Evolutionary conservation across 1,140 invertebrate species (phyloP).

Genomic region (Planococcus citri): DNA sequence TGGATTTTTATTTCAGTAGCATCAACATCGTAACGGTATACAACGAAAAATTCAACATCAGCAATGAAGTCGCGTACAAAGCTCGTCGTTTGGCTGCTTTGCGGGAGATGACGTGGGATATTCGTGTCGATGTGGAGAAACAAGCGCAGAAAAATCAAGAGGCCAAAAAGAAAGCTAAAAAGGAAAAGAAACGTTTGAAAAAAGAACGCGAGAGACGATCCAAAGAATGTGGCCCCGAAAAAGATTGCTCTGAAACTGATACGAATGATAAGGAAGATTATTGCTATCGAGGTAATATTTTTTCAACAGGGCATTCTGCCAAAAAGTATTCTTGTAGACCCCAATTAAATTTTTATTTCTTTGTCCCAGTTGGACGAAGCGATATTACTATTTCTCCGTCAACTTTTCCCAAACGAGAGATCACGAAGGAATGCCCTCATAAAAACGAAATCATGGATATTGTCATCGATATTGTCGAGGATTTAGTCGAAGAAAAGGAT

Average conservation of each 20-base stretch:
- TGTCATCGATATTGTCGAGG: conserved; percentile 5
- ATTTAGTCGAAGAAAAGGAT: conserved; percentile 16
- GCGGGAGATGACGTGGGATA: conserved; percentile 9
- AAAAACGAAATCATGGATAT: conserved; percentile 15
- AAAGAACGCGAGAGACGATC: background rate
- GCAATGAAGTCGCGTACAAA: conserved; percentile 15
- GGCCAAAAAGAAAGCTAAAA: conserved; percentile 13
- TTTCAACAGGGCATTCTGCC: too few relatives aligned
- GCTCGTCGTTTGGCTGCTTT: background rate
- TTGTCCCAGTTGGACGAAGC: background rate
- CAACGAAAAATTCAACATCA: conserved; percentile 14
- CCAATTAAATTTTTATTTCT: background rate
- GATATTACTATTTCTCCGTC: conserved; percentile 12
- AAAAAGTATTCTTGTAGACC: too few relatives aligned
- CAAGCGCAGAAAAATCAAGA: conserved; percentile 12
- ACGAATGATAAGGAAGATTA: conserved; percentile 12
- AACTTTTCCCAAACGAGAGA: conserved; percentile 10
- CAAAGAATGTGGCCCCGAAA: background rate
- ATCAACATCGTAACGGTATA: conserved; percentile 9
- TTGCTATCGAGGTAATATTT: background rate
- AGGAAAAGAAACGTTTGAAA: conserved; percentile 9
- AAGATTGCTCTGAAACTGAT: conserved; percentile 1
- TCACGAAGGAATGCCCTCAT: conserved; percentile 2
- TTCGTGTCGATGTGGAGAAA: conserved; percentile 1
- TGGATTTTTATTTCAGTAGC: conserved; percentile 12